Conservation (phyloP, 2,113 vertebrate species). For the Ornithorhynchus anatinus region DNA sequence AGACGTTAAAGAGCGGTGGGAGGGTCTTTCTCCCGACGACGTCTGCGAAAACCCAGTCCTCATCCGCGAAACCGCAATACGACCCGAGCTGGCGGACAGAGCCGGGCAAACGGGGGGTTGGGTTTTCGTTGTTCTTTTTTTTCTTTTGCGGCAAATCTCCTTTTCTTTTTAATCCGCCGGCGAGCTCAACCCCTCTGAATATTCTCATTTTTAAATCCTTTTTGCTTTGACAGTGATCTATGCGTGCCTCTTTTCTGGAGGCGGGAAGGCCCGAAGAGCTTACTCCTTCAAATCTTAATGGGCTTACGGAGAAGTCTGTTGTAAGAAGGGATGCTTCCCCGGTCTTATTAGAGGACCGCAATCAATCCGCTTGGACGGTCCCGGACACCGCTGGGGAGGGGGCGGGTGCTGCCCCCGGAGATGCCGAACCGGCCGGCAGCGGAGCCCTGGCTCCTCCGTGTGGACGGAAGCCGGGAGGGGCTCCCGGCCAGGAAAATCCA, state of each 20-base stretch:
- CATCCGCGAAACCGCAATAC: too few species aligned
- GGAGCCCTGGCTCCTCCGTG: too few species aligned
- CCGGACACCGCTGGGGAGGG: accelerated
- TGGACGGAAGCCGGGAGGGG: too few species aligned
- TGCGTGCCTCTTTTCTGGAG: conserved; percentile 18
- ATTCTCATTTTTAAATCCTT: conserved; percentile 14
- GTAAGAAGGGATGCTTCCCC: conserved; percentile 23
- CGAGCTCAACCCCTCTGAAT: background rate
- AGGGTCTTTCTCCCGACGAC: too few species aligned
- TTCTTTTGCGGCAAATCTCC: too few species aligned
- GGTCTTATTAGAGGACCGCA: conserved; percentile 42
- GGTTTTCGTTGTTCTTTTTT: conserved; percentile 1
- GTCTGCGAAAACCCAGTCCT: too few species aligned
- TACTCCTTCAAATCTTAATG: conserved; percentile 27
- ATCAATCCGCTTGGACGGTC: conserved; percentile 20
- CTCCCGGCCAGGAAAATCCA: too few species aligned
- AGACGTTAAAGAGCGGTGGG: too few species aligned
- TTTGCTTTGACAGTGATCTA: conserved; percentile 6
- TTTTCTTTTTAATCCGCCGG: background rate
- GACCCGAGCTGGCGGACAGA: too few species aligned
- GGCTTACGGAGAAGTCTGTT: conserved; percentile 41
- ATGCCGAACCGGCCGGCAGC: too few species aligned
- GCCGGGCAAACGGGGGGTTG: too few species aligned
- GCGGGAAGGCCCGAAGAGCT: conserved; percentile 24
- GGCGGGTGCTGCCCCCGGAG: too few species aligned